Conservation (phyloP, 2,888 invertebrate genomes). For the Trisateles emortualis region DNA sequence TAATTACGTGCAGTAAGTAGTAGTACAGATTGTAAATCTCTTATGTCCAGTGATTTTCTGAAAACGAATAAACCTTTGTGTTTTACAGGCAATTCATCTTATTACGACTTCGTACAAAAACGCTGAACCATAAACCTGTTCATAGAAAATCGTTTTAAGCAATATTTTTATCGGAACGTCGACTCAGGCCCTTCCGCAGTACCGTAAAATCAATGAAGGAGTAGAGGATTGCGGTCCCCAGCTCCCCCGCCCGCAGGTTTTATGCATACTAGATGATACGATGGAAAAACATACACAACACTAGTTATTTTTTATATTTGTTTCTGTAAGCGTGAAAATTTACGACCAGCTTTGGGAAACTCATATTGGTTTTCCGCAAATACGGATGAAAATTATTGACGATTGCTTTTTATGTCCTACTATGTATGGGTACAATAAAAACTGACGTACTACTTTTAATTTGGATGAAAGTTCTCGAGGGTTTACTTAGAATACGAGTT, state of each 20-base stretch:
- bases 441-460: constrained; percentile 38
- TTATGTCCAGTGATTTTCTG: not conserved
- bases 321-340: constrained; percentile 50
- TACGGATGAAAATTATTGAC: constrained; percentile 51
- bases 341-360: constrained; percentile 49
- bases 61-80: not conserved
- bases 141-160: constrained; percentile 11
- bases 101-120: constrained; percentile 9
- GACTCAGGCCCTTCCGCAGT: constrained; percentile 50
- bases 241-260: constrained; percentile 46
- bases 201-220: constrained; percentile 65
- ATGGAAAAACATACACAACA: constrained; percentile 51
- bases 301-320: constrained; percentile 52
- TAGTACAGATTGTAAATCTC: not conserved
- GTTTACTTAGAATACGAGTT: constrained; percentile 6
- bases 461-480: constrained; percentile 41
- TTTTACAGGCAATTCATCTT: constrained; percentile 7
- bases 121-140: constrained; percentile 13
- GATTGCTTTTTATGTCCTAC: constrained; percentile 48
- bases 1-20: no score
- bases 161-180: constrained; percentile 26
- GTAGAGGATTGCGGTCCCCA: constrained; percentile 52
- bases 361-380: constrained; percentile 51
- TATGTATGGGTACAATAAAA: constrained; percentile 34
- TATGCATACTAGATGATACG: constrained; percentile 54